Evolutionary conservation across 2,888 invertebrate genomes (phyloP), one percentile per base, ranked within the genome.

Genomic region (Eristalis tenax): DNA sequence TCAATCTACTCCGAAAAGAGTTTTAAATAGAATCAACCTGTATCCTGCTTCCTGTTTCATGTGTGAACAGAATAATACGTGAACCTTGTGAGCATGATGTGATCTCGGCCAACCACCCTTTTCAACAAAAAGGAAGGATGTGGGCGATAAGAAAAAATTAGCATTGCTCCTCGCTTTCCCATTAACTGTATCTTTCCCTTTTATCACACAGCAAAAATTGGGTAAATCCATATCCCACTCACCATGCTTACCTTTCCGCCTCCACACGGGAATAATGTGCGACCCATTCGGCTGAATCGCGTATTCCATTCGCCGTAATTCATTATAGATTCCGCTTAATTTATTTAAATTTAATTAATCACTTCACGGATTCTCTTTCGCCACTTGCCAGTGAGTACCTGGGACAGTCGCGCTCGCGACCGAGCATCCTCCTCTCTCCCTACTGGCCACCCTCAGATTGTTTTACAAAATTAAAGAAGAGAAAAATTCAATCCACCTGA

Each of bases 341-440:
- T 63, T 63, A 63, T 63, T 63, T 63, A 32, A 63, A 63, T 63
- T 28, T 63, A 63, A 63, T 63, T 63, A 63, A 63, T 32, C 26
- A 63, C 63, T n/a, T 63, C 63, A n/a, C n/a, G 32, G 4, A 18
- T 63, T 63, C 32, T 18, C 32, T 32, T 28, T 63, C 32, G 3
- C n/a, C 50, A 18, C 18, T 50, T 18, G 50, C 8, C 18, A 2
- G 50, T 18, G 50, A 50, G 18, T 18, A 8, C 18, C 18, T 18
- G 50, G 18, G 50, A 50, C 50, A 1, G 50, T 50, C 50, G 50
- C 50, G 50, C 18, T 50, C 50, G 50, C 50, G 50, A 8, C 18
- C 50, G 18, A 18, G 50, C 50, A 18, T 18, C 8, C 50, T 32
- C 32, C 32, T 32, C 18, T 18, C 50, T 0, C 18, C 6, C 50